phyloP scores from a whole-genome alignment of 2,113 vertebrate species.

The Cochlearius cochlearius region DNA sequence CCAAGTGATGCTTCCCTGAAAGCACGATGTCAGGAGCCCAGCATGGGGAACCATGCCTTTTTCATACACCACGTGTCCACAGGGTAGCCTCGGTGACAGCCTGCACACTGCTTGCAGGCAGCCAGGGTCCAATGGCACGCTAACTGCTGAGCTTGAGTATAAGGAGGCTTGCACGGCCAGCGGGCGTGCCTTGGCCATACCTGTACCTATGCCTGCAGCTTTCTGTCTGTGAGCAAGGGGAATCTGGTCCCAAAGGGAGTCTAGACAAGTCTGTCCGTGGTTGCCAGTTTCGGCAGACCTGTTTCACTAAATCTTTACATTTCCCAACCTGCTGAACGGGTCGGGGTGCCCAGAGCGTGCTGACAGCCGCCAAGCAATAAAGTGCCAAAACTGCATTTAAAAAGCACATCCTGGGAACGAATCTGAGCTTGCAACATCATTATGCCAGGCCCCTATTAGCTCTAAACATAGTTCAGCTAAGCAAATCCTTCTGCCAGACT shows the following conservation, averaged over 20 bases:
- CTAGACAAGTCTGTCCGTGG: background rate
- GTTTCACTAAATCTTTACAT: background rate
- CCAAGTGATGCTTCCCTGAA: background rate
- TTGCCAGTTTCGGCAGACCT: background rate
- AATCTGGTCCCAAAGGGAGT: background rate
- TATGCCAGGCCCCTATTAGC: background rate
- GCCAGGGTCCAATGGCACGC: background rate
- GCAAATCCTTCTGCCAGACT: background rate
- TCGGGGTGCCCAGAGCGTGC: background rate
- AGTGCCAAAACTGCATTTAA: background rate
- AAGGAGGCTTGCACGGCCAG: background rate
- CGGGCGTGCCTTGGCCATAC: background rate
- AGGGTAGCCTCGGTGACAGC: background rate
- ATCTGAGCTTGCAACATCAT: background rate
- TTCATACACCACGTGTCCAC: fast-evolving
- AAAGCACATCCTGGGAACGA: background rate
- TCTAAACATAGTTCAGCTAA: background rate
- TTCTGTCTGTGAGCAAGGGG: background rate
- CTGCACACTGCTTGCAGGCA: background rate
- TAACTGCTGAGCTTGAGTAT: background rate
- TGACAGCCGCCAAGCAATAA: background rate
- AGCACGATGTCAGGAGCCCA: background rate
- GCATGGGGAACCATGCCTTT: background rate
- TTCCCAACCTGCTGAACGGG: background rate
- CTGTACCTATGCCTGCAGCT: background rate